Evolutionary conservation across 2,888 invertebrate genomes (phyloP), one percentile per base, ranked within the genome.

Genomic region (Limulus polyphemus): DNA sequence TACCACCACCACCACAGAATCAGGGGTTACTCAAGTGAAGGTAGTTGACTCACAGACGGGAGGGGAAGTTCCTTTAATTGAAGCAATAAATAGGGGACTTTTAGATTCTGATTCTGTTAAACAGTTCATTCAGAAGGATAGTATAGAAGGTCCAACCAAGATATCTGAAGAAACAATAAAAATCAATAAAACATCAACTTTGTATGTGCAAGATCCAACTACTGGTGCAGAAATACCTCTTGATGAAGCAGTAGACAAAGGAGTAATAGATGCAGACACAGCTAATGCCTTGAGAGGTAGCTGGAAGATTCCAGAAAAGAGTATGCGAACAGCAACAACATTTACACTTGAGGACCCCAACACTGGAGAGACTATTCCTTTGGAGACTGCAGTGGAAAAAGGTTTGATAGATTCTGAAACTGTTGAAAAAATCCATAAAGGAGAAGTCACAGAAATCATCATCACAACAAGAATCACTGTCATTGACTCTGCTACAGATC

Each of bases 51-150:
- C 83, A 63, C 79, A 83, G 69, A 86, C 86, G 0, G 83, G 83
- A 56, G 87, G 88, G 76, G 78, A 84, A 14, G 81, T 89, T 65
- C 81, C 85, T 46, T 83, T 95, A 65, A 83, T 84, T 17, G 92
- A 94, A 75, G 97, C 97, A 0, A 90, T 92, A 14, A 86, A 88
- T 73, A 84, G 87, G 64, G 95, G 95, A 68, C 82, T 91, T 50
- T 55, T 69, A 10, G 65, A 64, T 13, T 90, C 91, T 1, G 87
- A 92, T 17, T 83, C 87, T 9, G 87, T 89, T 74, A 87, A 87
- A 75, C 89, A 90, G 2, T 87, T 94, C 70, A 94, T 94, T 74
- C 88, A 92, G 75, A 90, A 94, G 65, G 91, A 92, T 71, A 92
- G 88, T 62, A 78, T 79, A 67, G 74, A 74, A 61, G 90, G 93